These are phyloP conservation scores for Cervus canadensis DNA, from an alignment of 2,113 vertebrate genomes.

Conservation along the genomic window DNA sequence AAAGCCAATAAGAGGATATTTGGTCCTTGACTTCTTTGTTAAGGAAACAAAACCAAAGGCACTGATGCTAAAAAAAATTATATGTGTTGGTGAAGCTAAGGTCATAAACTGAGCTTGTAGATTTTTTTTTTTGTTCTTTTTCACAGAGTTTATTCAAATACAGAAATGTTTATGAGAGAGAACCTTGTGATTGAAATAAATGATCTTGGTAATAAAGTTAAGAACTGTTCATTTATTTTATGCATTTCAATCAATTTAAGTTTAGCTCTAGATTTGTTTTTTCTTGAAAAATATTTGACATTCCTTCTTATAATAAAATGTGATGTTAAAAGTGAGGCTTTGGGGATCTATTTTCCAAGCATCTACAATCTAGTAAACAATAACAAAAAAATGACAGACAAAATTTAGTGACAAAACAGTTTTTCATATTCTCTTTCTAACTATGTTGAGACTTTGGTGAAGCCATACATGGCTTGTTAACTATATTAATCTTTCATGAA, in stretches of 20 bases:
- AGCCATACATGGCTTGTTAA: conserved; percentile 53
- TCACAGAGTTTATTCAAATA: conserved; percentile 51
- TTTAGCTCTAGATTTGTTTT: conserved; percentile 34
- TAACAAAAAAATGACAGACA: not conserved
- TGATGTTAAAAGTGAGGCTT: not conserved
- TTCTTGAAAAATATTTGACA: conserved; percentile 53
- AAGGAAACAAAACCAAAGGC: conserved; percentile 33
- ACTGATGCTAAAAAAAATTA: not conserved
- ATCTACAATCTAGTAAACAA: not conserved
- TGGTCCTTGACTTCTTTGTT: not conserved
- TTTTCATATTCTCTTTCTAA: not conserved
- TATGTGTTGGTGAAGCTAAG: not conserved
- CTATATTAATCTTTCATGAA: conserved; percentile 71
- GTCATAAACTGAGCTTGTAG: conserved; percentile 25
- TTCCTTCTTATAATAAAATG: conserved; percentile 33
- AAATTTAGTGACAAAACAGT: not conserved
- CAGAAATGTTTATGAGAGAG: conserved; percentile 53
- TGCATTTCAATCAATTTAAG: conserved; percentile 52
- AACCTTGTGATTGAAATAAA: conserved; percentile 65
- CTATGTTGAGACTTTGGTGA: conserved; percentile 39
- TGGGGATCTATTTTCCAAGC: conserved; percentile 31
- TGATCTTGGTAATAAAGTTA: not conserved
- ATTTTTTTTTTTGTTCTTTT: not conserved
- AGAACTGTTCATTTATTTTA: conserved; percentile 59
- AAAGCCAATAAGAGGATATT: conserved; percentile 33